Conservation (phyloP, 2,797 vertebrate genomes). For the Hipposideros larvatus region DNA sequence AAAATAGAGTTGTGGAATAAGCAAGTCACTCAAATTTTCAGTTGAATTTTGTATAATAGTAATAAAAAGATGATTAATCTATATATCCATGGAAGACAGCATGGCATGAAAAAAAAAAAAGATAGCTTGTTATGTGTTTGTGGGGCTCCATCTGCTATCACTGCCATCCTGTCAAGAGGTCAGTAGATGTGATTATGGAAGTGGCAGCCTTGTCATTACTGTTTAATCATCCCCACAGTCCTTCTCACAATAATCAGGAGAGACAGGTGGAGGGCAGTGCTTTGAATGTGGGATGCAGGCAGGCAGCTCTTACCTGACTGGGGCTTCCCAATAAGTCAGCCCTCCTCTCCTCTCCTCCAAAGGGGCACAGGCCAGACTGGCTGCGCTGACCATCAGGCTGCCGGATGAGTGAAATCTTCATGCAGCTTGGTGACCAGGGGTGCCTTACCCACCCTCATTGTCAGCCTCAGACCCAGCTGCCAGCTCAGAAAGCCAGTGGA, state of each 20-base stretch:
- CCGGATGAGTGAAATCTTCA: slow-evolving; percentile 71
- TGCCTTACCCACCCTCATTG: slow-evolving; percentile 65
- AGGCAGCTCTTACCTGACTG: slow-evolving; percentile 59
- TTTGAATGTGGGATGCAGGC: slow-evolving; percentile 19
- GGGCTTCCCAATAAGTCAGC: slow-evolving; percentile 42
- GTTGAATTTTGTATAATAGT: background rate
- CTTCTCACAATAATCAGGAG: slow-evolving; percentile 63
- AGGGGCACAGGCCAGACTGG: background rate
- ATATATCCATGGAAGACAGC: background rate
- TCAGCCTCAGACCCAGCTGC: slow-evolving; percentile 76
- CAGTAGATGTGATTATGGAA: slow-evolving; percentile 80
- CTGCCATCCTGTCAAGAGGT: background rate
- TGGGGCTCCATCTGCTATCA: background rate
- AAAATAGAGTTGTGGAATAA: background rate
- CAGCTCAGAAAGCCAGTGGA: slow-evolving; percentile 78
- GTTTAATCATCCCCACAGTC: slow-evolving; percentile 55
- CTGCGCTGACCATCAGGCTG: slow-evolving; percentile 3
- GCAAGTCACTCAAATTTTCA: background rate
- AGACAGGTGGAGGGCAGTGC: slow-evolving; percentile 73
- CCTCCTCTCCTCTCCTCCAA: background rate
- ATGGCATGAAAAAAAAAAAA: background rate
- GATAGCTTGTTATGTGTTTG: background rate
- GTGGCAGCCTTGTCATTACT: slow-evolving; percentile 75
- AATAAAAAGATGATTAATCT: background rate
- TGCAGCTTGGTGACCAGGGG: slow-evolving; percentile 69